Evolutionary conservation across 2,888 invertebrate species (phyloP).

Genomic region (Ophion obscuratus): DNA sequence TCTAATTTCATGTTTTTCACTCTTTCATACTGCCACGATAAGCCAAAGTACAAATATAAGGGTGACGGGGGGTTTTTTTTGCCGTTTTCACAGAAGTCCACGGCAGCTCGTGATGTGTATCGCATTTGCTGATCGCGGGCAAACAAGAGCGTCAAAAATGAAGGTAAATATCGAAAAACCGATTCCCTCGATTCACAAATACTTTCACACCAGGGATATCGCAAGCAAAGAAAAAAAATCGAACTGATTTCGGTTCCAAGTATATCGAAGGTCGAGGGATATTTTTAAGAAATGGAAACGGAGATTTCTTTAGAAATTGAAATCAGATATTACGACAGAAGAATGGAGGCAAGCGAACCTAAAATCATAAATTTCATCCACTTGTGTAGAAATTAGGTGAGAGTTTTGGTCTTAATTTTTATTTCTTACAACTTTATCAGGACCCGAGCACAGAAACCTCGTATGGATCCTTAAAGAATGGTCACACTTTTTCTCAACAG

Average conservation of each 20-base stretch:
- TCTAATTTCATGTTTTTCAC: slow-evolving; percentile 29
- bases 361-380: no score
- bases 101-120: no score
- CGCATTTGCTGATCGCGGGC: not conserved
- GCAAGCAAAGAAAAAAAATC: not conserved
- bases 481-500: no score
- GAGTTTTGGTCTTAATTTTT: no score
- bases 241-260: no score
- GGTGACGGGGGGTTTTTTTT: no score
- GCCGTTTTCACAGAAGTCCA: no score
- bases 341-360: not conserved
- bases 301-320: not conserved
- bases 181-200: slow-evolving; percentile 27
- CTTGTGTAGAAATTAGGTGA: no score
- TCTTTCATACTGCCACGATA: slow-evolving; percentile 1
- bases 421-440: no score
- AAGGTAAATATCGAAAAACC: not conserved
- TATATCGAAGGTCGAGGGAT: not conserved
- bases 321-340: not conserved
- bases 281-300: not conserved
- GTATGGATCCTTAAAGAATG: no score
- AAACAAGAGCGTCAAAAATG: slow-evolving; percentile 5
- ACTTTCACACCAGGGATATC: not conserved
- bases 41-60: slow-evolving; percentile 36
- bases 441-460: no score